Evolutionary conservation across 92 coral and sea anemone genomes (phyloP).

Genomic region (Phymanthus crucifer): DNA sequence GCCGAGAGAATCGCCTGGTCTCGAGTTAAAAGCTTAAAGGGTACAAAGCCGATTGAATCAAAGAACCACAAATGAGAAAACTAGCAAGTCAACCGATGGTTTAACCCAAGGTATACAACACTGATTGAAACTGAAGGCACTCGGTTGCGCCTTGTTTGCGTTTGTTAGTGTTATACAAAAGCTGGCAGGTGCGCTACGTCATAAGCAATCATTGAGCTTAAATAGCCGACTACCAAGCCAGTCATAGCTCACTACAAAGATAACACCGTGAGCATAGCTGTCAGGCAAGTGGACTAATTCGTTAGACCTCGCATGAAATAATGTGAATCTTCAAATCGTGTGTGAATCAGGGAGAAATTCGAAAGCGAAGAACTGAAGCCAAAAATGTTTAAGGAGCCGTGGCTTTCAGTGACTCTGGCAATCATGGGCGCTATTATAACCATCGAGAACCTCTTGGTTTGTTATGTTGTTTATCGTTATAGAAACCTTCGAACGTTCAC

Average conservation of each 20-base stretch:
- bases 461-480: constrained; percentile 69
- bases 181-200: constrained; percentile 21
- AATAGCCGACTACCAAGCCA: constrained; percentile 29
- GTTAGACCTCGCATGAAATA: background rate
- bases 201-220: constrained; percentile 22
- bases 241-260: constrained; percentile 20
- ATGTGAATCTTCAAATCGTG: too few species aligned
- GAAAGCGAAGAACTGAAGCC: background rate
- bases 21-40: constrained; percentile 27
- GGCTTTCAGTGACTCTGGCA: constrained; percentile 38
- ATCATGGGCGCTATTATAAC: constrained; percentile 65
- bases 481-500: constrained; percentile 70
- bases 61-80: constrained; percentile 3
- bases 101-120: constrained; percentile 20
- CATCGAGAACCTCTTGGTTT: constrained; percentile 67
- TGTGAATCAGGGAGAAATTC: background rate
- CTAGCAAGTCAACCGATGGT: constrained; percentile 16
- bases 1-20: constrained; percentile 8
- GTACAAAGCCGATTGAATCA: background rate
- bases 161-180: constrained; percentile 19
- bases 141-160: constrained; percentile 1
- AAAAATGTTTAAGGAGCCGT: constrained; percentile 16
- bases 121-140: constrained; percentile 16
- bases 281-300: constrained; percentile 6
- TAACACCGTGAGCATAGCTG: constrained; percentile 16